Evolutionary conservation across 2,888 invertebrate genomes (phyloP).

Genomic region (Gastracanthus pulcherrimus): DNA sequence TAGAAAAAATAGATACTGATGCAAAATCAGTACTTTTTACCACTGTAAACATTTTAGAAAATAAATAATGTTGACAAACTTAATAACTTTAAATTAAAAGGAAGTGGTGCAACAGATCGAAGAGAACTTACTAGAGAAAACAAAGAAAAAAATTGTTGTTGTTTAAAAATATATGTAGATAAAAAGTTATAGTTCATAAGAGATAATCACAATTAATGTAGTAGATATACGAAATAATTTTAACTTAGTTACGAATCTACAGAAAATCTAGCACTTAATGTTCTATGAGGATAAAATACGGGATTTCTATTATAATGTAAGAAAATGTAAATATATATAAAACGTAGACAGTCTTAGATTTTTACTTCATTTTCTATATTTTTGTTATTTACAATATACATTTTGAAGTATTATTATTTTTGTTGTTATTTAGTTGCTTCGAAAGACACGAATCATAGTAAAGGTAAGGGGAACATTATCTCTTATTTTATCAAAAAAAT

Average conservation of each 20-base stretch:
- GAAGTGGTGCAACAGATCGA: not conserved
- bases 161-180: slow-evolving; percentile 11
- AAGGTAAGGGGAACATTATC: slow-evolving; percentile 47
- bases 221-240: not conserved
- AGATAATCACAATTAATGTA: not conserved
- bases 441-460: slow-evolving; percentile 51
- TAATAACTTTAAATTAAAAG: not conserved
- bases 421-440: slow-evolving; percentile 41
- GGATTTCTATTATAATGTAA: slow-evolving; percentile 8
- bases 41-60: slow-evolving; percentile 2
- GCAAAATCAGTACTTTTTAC: slow-evolving; percentile 11
- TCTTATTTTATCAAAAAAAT: slow-evolving; percentile 34
- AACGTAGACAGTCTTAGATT: slow-evolving; percentile 29
- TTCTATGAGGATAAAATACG: not conserved
- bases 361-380: slow-evolving; percentile 57
- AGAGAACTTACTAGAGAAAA: not conserved
- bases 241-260: not conserved
- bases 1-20: not conserved
- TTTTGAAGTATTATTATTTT: slow-evolving; percentile 51
- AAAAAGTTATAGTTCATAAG: not conserved
- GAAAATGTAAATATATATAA: slow-evolving; percentile 27
- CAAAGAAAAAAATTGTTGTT: slow-evolving; percentile 17
- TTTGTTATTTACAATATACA: slow-evolving; percentile 60
- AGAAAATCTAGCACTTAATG: not conserved
- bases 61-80: slow-evolving; percentile 10